phyloP scores from a whole-genome alignment of 2,888 invertebrate genomes.

The Lingula anatina region DNA sequence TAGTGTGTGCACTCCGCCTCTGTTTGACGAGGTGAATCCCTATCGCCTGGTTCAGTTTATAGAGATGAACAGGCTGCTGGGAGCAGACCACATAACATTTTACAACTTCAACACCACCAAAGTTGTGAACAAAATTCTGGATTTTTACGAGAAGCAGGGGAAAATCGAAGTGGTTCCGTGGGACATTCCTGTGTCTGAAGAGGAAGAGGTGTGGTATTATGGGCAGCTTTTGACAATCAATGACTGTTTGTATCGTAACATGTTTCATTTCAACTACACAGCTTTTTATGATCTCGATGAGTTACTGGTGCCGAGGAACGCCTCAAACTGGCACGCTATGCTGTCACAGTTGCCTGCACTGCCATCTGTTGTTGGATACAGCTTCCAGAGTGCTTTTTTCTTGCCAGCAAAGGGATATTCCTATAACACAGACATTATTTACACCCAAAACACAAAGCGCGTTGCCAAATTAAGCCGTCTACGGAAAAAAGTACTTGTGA shows the following conservation, averaged over 20 bases:
- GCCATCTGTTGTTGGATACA: conserved; percentile 22
- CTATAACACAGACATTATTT: conserved; percentile 17
- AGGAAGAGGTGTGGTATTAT: conserved; percentile 39
- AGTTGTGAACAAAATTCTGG: conserved; percentile 20
- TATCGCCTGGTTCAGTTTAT: conserved; percentile 42
- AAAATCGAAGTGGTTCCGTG: conserved; percentile 30
- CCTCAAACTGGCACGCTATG: conserved; percentile 20
- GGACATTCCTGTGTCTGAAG: conserved; percentile 25
- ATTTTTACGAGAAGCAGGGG: conserved; percentile 24
- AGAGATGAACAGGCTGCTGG: conserved; percentile 37
- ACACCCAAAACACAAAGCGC: conserved; percentile 25
- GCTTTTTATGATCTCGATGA: conserved; percentile 48
- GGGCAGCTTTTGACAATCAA: conserved; percentile 47
- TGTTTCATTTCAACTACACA: conserved; percentile 32
- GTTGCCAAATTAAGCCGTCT: conserved; percentile 17
- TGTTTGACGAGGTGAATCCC: conserved; percentile 37
- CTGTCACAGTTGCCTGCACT: conserved; percentile 18
- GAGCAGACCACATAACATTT: conserved; percentile 33
- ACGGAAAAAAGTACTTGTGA: conserved; percentile 29
- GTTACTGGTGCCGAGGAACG: conserved; percentile 36
- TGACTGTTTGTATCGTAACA: conserved; percentile 45
- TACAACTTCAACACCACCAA: conserved; percentile 31
- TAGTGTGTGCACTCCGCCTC: conserved; percentile 43
- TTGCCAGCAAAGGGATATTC: conserved; percentile 20
- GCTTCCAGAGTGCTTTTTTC: conserved; percentile 36